These are phyloP conservation scores for Polia nebulosa DNA, from an alignment of 2,888 invertebrate species.

Conservation along the genomic window DNA sequence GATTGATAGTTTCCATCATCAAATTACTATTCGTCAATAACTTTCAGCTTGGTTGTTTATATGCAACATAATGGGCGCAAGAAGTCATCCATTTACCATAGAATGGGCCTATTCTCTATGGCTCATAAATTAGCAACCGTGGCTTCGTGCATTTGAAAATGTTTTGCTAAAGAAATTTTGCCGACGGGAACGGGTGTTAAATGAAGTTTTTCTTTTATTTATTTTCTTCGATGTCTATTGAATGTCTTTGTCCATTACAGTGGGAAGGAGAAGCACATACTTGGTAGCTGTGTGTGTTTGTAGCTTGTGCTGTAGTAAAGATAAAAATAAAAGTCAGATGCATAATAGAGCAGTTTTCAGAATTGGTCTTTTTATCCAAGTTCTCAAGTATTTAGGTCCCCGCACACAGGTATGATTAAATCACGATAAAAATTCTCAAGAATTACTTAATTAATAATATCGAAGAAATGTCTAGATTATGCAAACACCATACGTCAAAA, in stretches of 20 bases:
- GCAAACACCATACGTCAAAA: neutral
- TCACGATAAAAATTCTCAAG: no score
- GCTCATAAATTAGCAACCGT: slow-evolving; percentile 41
- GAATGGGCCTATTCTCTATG: slow-evolving; percentile 49
- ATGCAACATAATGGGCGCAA: slow-evolving; percentile 20
- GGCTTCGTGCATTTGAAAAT: slow-evolving; percentile 26
- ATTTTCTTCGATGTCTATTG: slow-evolving; percentile 12
- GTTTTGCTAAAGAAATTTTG: slow-evolving; percentile 41
- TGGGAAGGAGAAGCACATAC: neutral
- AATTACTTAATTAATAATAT: neutral
- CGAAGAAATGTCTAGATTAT: neutral
- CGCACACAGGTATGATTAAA: no score
- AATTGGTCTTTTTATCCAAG: no score
- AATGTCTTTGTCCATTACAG: neutral
- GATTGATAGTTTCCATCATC: slow-evolving; percentile 29
- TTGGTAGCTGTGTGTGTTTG: neutral
- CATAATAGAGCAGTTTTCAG: no score
- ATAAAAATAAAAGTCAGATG: neutral
- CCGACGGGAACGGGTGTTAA: slow-evolving; percentile 36
- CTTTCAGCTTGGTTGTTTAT: slow-evolving; percentile 24
- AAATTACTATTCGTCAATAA: slow-evolving; percentile 45
- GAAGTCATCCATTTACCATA: slow-evolving; percentile 51
- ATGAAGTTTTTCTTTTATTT: slow-evolving; percentile 13
- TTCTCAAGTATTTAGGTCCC: no score
- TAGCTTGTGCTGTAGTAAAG: no score